Evolutionary conservation across 1,140 invertebrate species (phyloP), one percentile per base, ranked within the genome.

Genomic region (Saccostrea echinata): DNA sequence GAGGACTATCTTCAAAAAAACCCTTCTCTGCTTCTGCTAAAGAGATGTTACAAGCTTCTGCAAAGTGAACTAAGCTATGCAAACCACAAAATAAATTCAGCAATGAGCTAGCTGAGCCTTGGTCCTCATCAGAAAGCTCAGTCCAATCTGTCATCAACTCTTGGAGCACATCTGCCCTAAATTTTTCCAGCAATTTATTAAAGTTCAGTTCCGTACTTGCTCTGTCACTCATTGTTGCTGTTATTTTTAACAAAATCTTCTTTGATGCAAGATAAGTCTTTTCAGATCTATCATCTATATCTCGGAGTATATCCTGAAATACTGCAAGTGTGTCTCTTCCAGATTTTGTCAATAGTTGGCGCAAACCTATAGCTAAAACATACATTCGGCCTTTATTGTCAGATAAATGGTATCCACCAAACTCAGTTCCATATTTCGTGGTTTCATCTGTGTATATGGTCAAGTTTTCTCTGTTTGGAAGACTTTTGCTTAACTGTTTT

Each of bases 381-480:
- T 84, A 90, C 57, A 80, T 87, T 13, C 24, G 86, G 3, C 84
- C 86, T 2, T 88, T 82, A 6, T 13, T 24, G 33, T 89, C 90
- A 43, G 87, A 86, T 11, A 86, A 83, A 83, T 89, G 86, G 51
- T 88, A 90, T 33, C 88, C 88, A 51, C 57, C 84, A 81, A 84
- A 86, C 53, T 87, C 89, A 13, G 53, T 82, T 2, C 89, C 88
- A 87, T 87, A 90, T 76, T 90, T 90, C 0, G 86, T 52, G 16
- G 89, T 91, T 88, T 91, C 90, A 57, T 90, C 90, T 51, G 89
- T 88, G 55, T 86, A 87, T 27, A 91, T 43, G 13, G 85, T 90
- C 30, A 87, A 52, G 57, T 91, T 89, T 57, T 87, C 52, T 68
- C 64, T 86, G 18, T 80, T 35, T 55, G 88, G 52, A 21, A 90